Conservation (phyloP, 2,888 invertebrate genomes). For the Zaprionus bogoriensis region DNA sequence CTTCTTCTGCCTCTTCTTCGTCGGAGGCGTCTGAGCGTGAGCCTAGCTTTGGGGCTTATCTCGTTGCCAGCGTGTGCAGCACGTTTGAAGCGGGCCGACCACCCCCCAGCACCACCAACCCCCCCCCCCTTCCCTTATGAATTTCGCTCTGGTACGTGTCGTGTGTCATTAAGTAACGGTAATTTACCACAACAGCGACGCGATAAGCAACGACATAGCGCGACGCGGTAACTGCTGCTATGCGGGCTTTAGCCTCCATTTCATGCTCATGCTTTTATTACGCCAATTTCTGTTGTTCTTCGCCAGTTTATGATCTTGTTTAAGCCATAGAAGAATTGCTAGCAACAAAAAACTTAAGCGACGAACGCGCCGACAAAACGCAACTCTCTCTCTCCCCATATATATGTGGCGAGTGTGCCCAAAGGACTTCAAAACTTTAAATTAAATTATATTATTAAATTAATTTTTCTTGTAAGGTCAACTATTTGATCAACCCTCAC, state of each 20-base stretch:
- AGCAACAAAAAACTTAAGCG: slow-evolving; percentile 54
- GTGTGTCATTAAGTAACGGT: slow-evolving; percentile 68
- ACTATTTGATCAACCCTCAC: too few species aligned
- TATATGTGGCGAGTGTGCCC: too few species aligned
- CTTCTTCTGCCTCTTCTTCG: slow-evolving; percentile 1
- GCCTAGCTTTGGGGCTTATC: slow-evolving; percentile 38
- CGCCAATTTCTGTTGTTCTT: slow-evolving; percentile 50
- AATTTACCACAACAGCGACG: slow-evolving; percentile 53
- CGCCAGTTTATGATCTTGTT: slow-evolving; percentile 45
- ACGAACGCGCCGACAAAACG: slow-evolving; percentile 31
- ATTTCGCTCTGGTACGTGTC: slow-evolving; percentile 47
- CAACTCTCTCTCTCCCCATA: neutral
- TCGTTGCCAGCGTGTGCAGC: slow-evolving; percentile 30
- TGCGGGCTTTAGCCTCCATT: slow-evolving; percentile 48
- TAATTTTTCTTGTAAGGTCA: too few species aligned
- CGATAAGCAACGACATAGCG: slow-evolving; percentile 35
- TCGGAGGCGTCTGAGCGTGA: neutral
- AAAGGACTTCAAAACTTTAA: too few species aligned
- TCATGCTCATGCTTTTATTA: slow-evolving; percentile 51
- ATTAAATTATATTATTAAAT: too few species aligned
- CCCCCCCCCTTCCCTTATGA: neutral
- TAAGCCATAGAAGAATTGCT: slow-evolving; percentile 4
- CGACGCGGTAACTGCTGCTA: slow-evolving; percentile 14
- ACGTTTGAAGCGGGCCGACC: slow-evolving; percentile 45
- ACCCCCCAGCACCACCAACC: neutral